phyloP scores from a whole-genome alignment of 2,888 invertebrate genomes.

The Hydroisotoma schaefferi region DNA sequence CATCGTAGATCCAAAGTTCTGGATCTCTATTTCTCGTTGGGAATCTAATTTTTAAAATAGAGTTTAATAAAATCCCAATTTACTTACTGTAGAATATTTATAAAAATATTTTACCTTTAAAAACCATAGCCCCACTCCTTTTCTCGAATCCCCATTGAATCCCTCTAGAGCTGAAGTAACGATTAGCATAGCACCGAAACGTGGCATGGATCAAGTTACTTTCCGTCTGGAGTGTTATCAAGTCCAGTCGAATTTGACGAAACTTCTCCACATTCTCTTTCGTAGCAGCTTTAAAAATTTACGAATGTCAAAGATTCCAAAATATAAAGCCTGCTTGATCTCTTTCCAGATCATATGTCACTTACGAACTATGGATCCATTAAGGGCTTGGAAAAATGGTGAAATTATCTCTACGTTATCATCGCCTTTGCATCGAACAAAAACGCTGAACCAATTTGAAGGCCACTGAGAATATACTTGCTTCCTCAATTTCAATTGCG shows the following conservation, averaged over 20 bases:
- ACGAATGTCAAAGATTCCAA: neutral
- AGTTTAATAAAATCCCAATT: neutral
- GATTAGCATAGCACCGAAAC: constrained; percentile 38
- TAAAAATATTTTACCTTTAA: constrained; percentile 20
- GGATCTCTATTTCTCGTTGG: constrained; percentile 28
- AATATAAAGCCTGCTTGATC: neutral
- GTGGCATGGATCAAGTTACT: constrained; percentile 23
- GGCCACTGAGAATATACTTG: constrained; percentile 21
- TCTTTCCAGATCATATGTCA: no score
- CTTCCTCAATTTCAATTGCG: constrained; percentile 18
- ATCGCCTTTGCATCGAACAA: constrained; percentile 30
- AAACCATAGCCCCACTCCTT: constrained; percentile 27
- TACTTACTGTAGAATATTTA: no score
- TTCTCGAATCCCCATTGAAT: constrained; percentile 33
- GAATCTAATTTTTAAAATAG: neutral
- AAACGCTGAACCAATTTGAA: constrained; percentile 36
- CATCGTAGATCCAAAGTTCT: constrained; percentile 32
- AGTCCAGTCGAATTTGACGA: constrained; percentile 29
- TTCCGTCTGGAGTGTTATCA: constrained; percentile 24
- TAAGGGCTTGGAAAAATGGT: constrained; percentile 32
- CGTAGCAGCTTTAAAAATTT: constrained; percentile 19
- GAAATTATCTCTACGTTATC: constrained; percentile 35
- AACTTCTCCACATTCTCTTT: constrained; percentile 25
- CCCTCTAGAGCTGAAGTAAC: constrained; percentile 35
- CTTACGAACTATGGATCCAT: constrained; percentile 4